These are phyloP conservation scores for Sminthopsis crassicaudata DNA, from an alignment of 2,113 vertebrate species.

Conservation along the genomic window DNA sequence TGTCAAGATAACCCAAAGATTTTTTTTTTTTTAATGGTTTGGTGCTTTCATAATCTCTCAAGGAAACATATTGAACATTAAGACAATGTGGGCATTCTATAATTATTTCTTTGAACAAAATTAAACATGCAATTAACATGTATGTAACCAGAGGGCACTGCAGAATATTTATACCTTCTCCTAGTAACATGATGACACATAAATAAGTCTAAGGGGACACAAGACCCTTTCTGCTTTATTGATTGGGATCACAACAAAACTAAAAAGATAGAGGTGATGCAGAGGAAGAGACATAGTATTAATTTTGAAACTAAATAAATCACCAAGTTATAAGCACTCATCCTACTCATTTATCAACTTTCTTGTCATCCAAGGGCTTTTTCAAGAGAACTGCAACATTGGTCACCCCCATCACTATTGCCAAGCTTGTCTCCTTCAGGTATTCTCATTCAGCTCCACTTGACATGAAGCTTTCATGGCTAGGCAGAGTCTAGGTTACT, in stretches of 20 bases:
- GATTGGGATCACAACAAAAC: not conserved
- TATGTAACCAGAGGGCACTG: not conserved
- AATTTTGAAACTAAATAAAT: not conserved
- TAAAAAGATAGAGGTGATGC: not conserved
- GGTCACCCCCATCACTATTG: not conserved
- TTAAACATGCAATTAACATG: not conserved
- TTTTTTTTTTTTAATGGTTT: conserved; percentile 11
- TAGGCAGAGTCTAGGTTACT: not conserved
- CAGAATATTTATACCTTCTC: not conserved
- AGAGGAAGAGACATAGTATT: not conserved
- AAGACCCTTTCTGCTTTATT: not conserved
- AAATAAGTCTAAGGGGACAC: not conserved
- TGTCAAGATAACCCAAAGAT: conserved; percentile 12
- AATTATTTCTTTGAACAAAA: not conserved
- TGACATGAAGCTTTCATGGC: not conserved
- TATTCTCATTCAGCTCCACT: not conserved
- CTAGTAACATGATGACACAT: not conserved
- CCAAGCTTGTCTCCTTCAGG: not conserved
- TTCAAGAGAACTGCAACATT: not conserved
- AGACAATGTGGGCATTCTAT: conserved; percentile 9
- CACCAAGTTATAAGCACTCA: not conserved
- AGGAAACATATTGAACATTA: conserved; percentile 20
- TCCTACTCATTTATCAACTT: not conserved
- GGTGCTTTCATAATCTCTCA: conserved; percentile 13
- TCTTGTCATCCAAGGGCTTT: not conserved